Base-by-base conservation (phyloP, 1,140 invertebrate species). In the Eciton burchellii region DNA sequence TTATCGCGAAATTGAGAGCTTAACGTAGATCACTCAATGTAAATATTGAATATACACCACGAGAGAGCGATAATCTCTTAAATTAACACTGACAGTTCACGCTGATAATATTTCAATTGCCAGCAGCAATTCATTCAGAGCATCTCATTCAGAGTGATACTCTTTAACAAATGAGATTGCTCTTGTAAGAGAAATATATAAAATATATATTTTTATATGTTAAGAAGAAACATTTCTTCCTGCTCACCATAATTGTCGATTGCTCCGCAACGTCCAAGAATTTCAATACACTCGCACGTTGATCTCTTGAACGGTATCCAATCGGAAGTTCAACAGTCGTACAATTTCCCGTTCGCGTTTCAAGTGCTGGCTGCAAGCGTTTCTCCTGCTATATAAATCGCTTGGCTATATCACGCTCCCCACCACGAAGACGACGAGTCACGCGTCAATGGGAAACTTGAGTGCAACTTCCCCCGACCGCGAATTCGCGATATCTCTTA, bases 311-410 rank as follows among this genome's bases (percentile, higher is more conserved):
- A 43, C 12, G 6, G 9, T 54, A 68, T 43, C 21, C 24, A 43
- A 68, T n/a, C 16, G 35, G 5, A 41, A n/a, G 19, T 21, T 56
- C 21, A 47, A n/a, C 35, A 45, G 77, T 19, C 16, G 43, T 76
- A 63, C 71, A 49, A 57, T 73, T 72, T 82, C 63, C 70, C 12
- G 62, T 21, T 68, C 35, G 24, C 24, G 56, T 19, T 60, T 59
- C 26, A 89, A 84, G 24, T 85, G 49, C 41, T 45, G 56, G 14
- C 57, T 12, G 49, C n/a, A 62, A 43, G 47, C 54, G 19, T 57
- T 54, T 16, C 62, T 77, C 73, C 62, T 83, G 47, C 57, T 88
- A 86, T 89, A 88, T 89, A 88, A 89, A 84, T 88, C 83, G 52
- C 3, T 12, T 14, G 45, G 21, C 14, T 56, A 71, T 57, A 73